Evolutionary conservation across 2,888 invertebrate genomes (phyloP).

Genomic region (Lordiphosa fenestrarum): DNA sequence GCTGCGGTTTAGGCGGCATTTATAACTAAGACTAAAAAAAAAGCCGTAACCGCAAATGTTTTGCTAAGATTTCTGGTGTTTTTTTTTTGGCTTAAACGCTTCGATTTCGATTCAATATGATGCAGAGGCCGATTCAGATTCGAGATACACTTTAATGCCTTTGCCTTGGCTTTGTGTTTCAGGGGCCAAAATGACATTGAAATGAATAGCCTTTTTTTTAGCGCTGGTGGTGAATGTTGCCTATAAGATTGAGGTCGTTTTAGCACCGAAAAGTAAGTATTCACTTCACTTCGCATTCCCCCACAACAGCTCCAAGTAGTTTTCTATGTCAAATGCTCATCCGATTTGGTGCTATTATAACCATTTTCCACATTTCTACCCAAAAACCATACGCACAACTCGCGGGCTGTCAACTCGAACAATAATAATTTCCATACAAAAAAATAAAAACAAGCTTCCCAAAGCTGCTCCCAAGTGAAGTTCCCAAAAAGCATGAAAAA

Average conservation of each 20-base stretch:
- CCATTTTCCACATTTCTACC: slow-evolving; percentile 35
- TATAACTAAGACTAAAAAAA: slow-evolving; percentile 28
- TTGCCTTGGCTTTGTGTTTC: slow-evolving; percentile 32
- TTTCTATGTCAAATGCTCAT: slow-evolving; percentile 50
- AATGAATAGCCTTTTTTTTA: slow-evolving; percentile 25
- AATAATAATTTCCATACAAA: slow-evolving; percentile 61
- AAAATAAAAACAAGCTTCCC: slow-evolving; percentile 37
- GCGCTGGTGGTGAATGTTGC: slow-evolving; percentile 2
- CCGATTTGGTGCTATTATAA: slow-evolving; percentile 49
- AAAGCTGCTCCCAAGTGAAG: slow-evolving; percentile 11
- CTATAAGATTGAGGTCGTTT: slow-evolving; percentile 20
- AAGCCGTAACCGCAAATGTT: slow-evolving; percentile 57
- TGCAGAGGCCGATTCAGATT: slow-evolving; percentile 16
- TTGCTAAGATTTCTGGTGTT: slow-evolving; percentile 37
- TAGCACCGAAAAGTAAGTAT: slow-evolving; percentile 3
- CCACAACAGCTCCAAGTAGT: slow-evolving; percentile 40
- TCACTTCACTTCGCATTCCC: not conserved
- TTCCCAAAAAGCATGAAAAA: slow-evolving; percentile 37
- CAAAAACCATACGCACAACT: slow-evolving; percentile 57
- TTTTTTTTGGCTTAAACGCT: slow-evolving; percentile 28
- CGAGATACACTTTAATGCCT: slow-evolving; percentile 37
- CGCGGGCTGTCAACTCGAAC: slow-evolving; percentile 61
- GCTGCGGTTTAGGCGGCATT: slow-evolving; percentile 52
- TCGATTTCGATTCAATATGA: slow-evolving; percentile 32
- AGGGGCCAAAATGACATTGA: slow-evolving; percentile 56